Percentiles rank a stretch among this genome's conserved stretches.
These are phyloP conservation scores for Toxostoma redivivum DNA, from an alignment of 2,113 vertebrate species.

Conservation along the genomic window DNA sequence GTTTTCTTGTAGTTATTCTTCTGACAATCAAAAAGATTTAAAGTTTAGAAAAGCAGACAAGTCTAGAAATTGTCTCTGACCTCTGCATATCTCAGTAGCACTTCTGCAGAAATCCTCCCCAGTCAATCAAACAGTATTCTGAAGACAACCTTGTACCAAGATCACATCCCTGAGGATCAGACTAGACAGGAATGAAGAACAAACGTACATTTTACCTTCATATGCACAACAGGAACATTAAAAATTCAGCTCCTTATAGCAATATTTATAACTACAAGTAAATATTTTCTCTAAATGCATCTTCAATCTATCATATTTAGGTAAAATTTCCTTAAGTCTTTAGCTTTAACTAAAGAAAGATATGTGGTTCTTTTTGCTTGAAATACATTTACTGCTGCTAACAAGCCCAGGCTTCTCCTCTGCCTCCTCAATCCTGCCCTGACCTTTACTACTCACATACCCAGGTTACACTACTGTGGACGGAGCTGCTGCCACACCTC, in stretches of 20 bases:
- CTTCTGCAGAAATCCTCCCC: not conserved
- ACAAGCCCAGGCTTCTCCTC: not conserved
- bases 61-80: not conserved
- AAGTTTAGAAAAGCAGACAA: not conserved
- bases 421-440: not conserved
- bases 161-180: not conserved
- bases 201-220: not conserved
- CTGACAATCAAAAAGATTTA: not conserved
- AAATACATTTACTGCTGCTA: not conserved
- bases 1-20: not conserved
- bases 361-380: fast-evolving
- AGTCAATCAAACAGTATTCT: not conserved
- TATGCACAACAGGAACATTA: not conserved
- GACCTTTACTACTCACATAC: not conserved
- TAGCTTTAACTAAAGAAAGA: not conserved
- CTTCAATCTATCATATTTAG: not conserved
- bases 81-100: not conserved
- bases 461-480: not conserved
- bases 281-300: not conserved
- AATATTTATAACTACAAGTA: not conserved
- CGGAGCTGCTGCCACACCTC: not conserved
- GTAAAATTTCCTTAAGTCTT: not conserved
- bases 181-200: not conserved
- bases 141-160: not conserved
- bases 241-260: not conserved